Percentiles rank a stretch among this genome's conserved stretches.
Conservation (phyloP, 2,113 vertebrate species). For the Plestiodon gilberti region DNA sequence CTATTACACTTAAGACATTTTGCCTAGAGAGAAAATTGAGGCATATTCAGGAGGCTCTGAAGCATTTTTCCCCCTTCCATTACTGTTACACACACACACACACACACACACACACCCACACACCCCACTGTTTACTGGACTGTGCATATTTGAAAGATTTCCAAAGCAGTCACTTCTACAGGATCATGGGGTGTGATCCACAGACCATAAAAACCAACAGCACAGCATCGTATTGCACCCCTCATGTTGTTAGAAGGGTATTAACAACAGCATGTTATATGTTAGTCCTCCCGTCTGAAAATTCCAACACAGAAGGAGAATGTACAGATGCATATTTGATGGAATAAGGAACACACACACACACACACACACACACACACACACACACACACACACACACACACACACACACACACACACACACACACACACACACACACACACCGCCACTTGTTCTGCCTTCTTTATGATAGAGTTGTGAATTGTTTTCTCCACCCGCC, state of each 20-base stretch:
- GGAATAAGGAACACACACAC: conserved; percentile 36
- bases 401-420: background rate
- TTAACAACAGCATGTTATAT: background rate
- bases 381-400: background rate
- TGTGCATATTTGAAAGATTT: background rate
- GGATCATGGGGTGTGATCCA: background rate
- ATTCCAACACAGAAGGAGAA: conserved; percentile 24
- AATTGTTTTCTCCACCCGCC: conserved; percentile 25
- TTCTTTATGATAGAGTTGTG: conserved; percentile 32
- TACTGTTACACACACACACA: background rate
- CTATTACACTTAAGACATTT: conserved; percentile 11
- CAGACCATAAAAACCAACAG: background rate
- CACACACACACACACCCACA: background rate
- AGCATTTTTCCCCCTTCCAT: background rate
- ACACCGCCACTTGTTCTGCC: conserved; percentile 30
- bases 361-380: background rate
- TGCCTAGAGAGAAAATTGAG: conserved; percentile 16
- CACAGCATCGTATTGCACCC: background rate
- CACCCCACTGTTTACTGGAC: background rate
- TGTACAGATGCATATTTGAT: conserved; percentile 19
- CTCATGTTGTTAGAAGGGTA: background rate
- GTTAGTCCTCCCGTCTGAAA: background rate
- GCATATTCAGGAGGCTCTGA: background rate
- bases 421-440: no score
- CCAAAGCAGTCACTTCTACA: background rate